A percentile compares a stretch with the other conserved stretches of the same genome.
These are phyloP conservation scores for Acanthurus leucopareius DNA, from an alignment of 2,797 vertebrate species.

Conservation along the genomic window DNA sequence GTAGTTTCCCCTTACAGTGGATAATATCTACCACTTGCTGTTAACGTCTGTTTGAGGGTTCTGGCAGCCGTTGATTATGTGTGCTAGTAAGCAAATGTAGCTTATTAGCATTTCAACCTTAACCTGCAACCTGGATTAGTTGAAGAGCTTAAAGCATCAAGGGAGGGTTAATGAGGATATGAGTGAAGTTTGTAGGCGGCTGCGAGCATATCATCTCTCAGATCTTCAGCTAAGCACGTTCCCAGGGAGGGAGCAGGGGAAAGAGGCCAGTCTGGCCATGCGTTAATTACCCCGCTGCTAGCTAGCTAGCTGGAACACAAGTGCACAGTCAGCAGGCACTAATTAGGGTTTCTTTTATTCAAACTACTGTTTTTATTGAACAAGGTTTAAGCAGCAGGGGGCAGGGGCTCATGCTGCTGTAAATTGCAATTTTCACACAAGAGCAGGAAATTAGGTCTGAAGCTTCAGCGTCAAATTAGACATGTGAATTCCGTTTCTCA, in stretches of 20 bases:
- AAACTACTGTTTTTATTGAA: slow-evolving; percentile 83
- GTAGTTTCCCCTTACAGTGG: slow-evolving; percentile 19
- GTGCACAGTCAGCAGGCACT: slow-evolving; percentile 83
- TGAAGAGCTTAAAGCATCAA: slow-evolving; percentile 69
- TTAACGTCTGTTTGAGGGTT: slow-evolving; percentile 49
- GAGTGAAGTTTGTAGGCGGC: slow-evolving; percentile 69
- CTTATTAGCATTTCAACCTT: slow-evolving; percentile 77
- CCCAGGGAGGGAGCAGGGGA: slow-evolving; percentile 61
- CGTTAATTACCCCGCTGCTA: slow-evolving; percentile 81
- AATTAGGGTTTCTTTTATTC: slow-evolving; percentile 83
- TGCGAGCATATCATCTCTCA: slow-evolving; percentile 71
- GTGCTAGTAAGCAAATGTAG: slow-evolving; percentile 61
- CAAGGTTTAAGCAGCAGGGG: slow-evolving; percentile 75
- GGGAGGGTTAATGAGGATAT: slow-evolving; percentile 80
- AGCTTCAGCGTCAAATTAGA: slow-evolving; percentile 69
- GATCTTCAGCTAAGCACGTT: slow-evolving; percentile 77
- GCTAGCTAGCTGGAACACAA: slow-evolving; percentile 77
- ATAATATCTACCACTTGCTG: slow-evolving; percentile 52
- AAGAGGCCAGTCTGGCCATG: slow-evolving; percentile 71
- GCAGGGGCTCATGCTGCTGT: slow-evolving; percentile 67
- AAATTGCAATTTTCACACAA: slow-evolving; percentile 77
- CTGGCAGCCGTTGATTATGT: slow-evolving; percentile 58
- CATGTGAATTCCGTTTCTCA: slow-evolving; percentile 49
- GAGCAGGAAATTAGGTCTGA: slow-evolving; percentile 79
- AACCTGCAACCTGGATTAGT: slow-evolving; percentile 76